These are phyloP conservation scores for Ecdyonurus torrentis DNA, from an alignment of 2,888 invertebrate genomes.

Conservation along the genomic window DNA sequence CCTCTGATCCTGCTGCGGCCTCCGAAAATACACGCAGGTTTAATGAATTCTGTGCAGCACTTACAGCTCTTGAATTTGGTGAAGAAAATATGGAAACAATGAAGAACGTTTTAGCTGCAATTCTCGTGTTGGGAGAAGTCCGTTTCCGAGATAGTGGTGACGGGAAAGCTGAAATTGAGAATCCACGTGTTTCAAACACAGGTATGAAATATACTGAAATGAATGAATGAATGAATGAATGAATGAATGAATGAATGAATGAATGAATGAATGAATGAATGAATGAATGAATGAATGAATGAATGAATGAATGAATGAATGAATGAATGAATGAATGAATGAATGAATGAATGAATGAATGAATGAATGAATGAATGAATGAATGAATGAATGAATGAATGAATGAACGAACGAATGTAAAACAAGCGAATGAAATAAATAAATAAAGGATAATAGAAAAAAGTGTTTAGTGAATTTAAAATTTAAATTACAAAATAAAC, in stretches of 20 bases:
- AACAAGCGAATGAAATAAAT: no score
- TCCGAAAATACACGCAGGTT: background rate
- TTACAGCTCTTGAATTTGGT: slow-evolving; percentile 42
- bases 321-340: no score
- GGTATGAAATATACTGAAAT: slow-evolving; percentile 20
- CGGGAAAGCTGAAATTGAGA: slow-evolving; percentile 52
- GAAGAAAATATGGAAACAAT: slow-evolving; percentile 52
- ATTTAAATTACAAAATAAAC: background rate
- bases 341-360: no score
- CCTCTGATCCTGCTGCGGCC: background rate
- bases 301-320: no score
- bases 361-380: no score
- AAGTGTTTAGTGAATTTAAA: background rate
- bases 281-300: no score
- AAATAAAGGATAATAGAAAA: background rate
- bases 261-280: no score
- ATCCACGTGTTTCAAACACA: slow-evolving; percentile 47
- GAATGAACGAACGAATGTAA: no score
- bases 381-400: no score
- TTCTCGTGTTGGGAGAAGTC: slow-evolving; percentile 63
- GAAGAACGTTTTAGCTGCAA: slow-evolving; percentile 52
- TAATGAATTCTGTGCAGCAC: background rate
- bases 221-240: background rate
- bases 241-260: no score
- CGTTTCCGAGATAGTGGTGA: slow-evolving; percentile 50